Evolutionary conservation across 2,113 vertebrate genomes (phyloP), one percentile per base, ranked within the genome.

Genomic region (Formicarius rufipectus): DNA sequence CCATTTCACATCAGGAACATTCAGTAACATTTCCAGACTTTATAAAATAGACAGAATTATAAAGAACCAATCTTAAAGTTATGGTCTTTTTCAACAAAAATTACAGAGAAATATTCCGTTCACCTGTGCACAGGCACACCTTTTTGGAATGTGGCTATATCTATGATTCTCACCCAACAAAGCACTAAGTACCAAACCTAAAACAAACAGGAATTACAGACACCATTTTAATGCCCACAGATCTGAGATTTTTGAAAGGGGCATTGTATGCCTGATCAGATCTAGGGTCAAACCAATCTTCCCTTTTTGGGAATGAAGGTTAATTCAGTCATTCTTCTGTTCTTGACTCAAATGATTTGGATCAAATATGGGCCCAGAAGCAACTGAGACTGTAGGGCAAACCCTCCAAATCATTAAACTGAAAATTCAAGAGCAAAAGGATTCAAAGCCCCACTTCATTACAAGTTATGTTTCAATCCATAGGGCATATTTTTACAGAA

Each of bases 61-160:
- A 44, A 77, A 91, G 21, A 81, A 14, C 28, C 75, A 27, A 37
- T 72, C 81, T 59, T 67, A 35, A 17, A 62, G 5, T 30, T 40
- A 12, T 8, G 3, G 18, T 23, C 55, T 64, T 16, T 24, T 64
- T 80, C 69, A 74, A 55, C 20, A 42, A 74, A 71, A 91, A 89
- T 82, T 42, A 72, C 28, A 78, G 47, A 35, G 35, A 93, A 78
- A 14, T 7, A 13, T 31, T 86, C 52, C 28, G 35, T 31, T 19
- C 27, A 58, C 10, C 37, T 69, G 44, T 1, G 0, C 6, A 27
- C 71, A 66, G 8, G 52, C 4, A 14, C 0, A 1, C 14, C 11
- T 53, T 84, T 56, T 84, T 77, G 40, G 37, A 87, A 60, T 0
- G 0, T n/a, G 62, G 19, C 53, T 69, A 5, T 14, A 50, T 63